Evolutionary conservation across 2,113 vertebrate species (phyloP).

Genomic region (Siniperca chuatsi): DNA sequence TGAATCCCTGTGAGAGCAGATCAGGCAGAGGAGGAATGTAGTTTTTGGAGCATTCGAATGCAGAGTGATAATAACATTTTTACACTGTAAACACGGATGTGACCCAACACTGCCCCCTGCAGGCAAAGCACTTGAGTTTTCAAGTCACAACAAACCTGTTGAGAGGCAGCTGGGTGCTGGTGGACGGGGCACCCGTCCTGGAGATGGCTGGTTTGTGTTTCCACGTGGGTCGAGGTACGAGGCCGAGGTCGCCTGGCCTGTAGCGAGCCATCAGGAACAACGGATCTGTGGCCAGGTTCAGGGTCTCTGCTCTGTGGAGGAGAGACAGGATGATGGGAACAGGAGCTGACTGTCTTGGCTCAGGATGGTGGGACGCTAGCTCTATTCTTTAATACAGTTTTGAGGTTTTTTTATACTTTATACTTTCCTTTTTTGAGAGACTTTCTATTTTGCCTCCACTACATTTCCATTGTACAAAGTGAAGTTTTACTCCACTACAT

Average conservation of each 20-base stretch:
- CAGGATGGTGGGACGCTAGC: too few relatives aligned
- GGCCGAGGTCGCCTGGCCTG: conserved; percentile 22
- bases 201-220: background rate
- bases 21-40: background rate
- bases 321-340: background rate
- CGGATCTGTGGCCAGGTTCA: background rate
- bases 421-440: too few relatives aligned
- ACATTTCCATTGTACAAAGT: too few relatives aligned
- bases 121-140: background rate
- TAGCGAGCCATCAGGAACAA: conserved; percentile 25
- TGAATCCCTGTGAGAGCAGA: background rate
- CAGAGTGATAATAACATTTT: background rate
- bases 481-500: too few relatives aligned
- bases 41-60: background rate
- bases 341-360: background rate
- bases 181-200: background rate
- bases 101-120: background rate
- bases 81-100: too few relatives aligned
- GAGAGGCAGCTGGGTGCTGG: fast-evolving
- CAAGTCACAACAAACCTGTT: background rate
- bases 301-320: conserved; percentile 1
- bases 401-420: too few relatives aligned
- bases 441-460: too few relatives aligned
- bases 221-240: conserved; percentile 8
- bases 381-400: too few relatives aligned